Evolutionary conservation across 2,888 invertebrate species (phyloP).

Genomic region (Alsophila aescularia): DNA sequence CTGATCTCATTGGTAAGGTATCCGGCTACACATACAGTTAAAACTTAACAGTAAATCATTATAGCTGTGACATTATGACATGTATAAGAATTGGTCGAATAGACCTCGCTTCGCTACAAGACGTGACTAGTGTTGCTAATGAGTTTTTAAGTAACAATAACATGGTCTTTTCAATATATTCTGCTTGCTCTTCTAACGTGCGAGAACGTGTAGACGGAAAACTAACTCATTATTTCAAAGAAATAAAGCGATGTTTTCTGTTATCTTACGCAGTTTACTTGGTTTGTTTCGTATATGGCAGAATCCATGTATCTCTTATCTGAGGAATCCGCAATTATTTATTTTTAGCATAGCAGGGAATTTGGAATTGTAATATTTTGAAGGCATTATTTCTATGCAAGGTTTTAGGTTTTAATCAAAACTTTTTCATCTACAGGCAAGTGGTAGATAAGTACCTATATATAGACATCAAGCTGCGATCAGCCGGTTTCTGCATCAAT

Average conservation of each 20-base stretch:
- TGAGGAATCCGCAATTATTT: too few species aligned
- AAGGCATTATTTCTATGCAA: not conserved
- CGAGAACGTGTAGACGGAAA: conserved; percentile 16
- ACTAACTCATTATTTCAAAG: not conserved
- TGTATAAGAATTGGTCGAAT: conserved; percentile 63
- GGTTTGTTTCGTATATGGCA: too few species aligned
- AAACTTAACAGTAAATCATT: conserved; percentile 63
- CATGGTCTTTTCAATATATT: conserved; percentile 47
- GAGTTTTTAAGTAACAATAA: conserved; percentile 50
- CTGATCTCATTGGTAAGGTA: conserved; percentile 31
- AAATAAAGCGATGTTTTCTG: too few species aligned
- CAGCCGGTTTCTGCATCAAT: conserved; percentile 18
- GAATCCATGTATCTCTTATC: too few species aligned
- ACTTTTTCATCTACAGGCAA: not conserved
- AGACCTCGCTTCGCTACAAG: conserved; percentile 65
- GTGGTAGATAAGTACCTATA: not conserved
- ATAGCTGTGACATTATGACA: conserved; percentile 63
- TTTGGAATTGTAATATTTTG: not conserved
- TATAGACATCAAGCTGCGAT: conserved; percentile 16
- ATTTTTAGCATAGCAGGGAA: not conserved
- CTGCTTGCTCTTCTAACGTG: conserved; percentile 31
- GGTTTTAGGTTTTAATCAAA: not conserved
- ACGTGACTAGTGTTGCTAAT: conserved; percentile 71
- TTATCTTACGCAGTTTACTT: too few species aligned
- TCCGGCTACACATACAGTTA: conserved; percentile 31